Evolutionary conservation across 1,140 invertebrate species (phyloP), one percentile per base, ranked within the genome.

Genomic region (Macrotrachela quadricornifera): DNA sequence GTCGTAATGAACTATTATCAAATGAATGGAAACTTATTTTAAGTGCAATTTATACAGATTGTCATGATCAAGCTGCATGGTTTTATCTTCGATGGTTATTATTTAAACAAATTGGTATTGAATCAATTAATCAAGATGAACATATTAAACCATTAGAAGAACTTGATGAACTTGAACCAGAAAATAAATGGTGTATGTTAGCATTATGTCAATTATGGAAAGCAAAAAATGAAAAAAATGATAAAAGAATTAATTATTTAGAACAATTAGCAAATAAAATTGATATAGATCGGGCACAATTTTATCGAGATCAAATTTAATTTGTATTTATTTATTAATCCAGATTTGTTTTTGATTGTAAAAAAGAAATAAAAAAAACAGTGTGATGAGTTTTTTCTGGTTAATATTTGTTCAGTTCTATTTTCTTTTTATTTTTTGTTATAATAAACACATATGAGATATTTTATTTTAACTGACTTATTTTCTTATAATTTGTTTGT

Each of bases 21-120:
- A 57, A 52, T 41, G 80, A 95, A 70, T 73, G 90, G 60, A 79
- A 84, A 64, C 74, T 90, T 57, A 83, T 92, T 1, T 78, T 85
- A 69, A 87, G 81, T 73, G 88, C 90, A 36, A 81, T 85, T 18
- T 95, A 92, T 65, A 95, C 88, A 14, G 90, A 97, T 74, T 90
- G 90, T 21, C 80, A 80, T 66, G 90, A 96, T 68, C 86, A 87
- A 57, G 92, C 87, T 73, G 84, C 85, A 40, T 95, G 90, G 88
- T 92, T 96, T 72, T 95, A 95, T 72, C 81, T 90, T 63, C 75
- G 83, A 59, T 96, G 88, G 87, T 73, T 96, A 21, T 71, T 95
- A 53, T 40, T 53, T 11, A 44, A 53, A 36, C 40, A 53, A 12
- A 15, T 53, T 14, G 45, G 46, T 17, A 16, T 6, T 16, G 46